Conservation (phyloP, 2,888 invertebrate genomes). For the Nomada ruficornis region DNA sequence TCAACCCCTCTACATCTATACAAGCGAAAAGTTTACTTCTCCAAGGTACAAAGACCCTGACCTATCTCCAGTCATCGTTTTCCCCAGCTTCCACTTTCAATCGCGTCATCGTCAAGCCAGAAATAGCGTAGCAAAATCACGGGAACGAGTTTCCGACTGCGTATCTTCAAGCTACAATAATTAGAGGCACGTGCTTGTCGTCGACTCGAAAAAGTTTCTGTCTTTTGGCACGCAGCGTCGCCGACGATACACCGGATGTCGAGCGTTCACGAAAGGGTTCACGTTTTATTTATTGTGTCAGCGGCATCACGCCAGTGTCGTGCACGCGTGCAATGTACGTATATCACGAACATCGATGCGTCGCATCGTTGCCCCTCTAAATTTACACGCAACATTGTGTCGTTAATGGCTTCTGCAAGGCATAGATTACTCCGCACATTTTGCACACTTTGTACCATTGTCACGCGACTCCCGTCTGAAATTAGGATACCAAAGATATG, state of each 20-base stretch:
- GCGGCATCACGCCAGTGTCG: constrained; percentile 39
- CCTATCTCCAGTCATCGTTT: constrained; percentile 64
- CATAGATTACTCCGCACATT: background rate
- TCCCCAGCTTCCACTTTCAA: constrained; percentile 53
- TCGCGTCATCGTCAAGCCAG: constrained; percentile 62
- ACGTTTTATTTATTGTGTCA: constrained; percentile 70
- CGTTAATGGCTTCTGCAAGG: background rate
- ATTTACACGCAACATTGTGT: constrained; percentile 65
- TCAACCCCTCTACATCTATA: background rate
- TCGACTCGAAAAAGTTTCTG: constrained; percentile 33
- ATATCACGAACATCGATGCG: constrained; percentile 55
- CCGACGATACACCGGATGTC: constrained; percentile 67
- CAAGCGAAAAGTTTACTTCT: background rate
- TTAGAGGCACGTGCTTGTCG: constrained; percentile 60
- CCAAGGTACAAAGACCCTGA: constrained; percentile 38
- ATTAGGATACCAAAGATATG: background rate
- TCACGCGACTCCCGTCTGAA: background rate
- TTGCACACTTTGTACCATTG: background rate
- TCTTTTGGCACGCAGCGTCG: constrained; percentile 71
- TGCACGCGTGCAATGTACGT: constrained; percentile 62
- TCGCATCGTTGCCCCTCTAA: constrained; percentile 59
- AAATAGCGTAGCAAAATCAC: constrained; percentile 60
- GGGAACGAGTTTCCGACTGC: background rate
- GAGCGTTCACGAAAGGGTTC: constrained; percentile 10
- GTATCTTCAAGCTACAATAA: constrained; percentile 58